These are phyloP conservation scores for Himantopus leucocephalus DNA, from an alignment of 2,113 vertebrate species.

Conservation along the genomic window DNA sequence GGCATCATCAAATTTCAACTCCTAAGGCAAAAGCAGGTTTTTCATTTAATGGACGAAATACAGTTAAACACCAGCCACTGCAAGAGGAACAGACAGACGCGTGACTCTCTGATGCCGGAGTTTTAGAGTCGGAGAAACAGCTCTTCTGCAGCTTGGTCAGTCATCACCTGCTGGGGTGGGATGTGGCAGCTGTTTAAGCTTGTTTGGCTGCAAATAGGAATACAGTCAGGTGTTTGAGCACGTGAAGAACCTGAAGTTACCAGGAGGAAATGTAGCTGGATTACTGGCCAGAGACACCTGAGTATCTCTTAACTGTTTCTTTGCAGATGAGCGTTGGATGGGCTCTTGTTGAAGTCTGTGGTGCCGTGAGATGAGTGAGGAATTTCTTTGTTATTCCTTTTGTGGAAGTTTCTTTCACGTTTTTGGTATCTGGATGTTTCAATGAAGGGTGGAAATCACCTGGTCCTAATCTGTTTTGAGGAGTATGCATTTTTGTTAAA, in stretches of 20 bases:
- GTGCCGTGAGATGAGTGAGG: neutral
- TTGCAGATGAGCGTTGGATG: neutral
- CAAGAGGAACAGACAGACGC: neutral
- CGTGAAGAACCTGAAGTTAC: neutral
- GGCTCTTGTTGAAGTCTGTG: neutral
- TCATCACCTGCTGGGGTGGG: accelerated
- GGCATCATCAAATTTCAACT: neutral
- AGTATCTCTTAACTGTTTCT: neutral
- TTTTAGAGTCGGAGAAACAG: neutral
- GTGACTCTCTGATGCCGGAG: neutral
- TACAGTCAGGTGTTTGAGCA: neutral
- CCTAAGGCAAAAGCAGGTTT: neutral
- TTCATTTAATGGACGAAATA: neutral
- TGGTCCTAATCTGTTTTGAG: neutral
- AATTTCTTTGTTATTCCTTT: neutral
- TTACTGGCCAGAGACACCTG: neutral
- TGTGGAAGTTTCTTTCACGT: neutral
- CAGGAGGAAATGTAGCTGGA: neutral
- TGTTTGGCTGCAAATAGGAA: neutral
- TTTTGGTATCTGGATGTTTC: neutral
- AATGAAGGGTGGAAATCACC: neutral
- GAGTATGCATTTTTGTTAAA: neutral
- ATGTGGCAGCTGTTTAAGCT: neutral
- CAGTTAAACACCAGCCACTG: neutral
- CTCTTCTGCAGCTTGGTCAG: neutral